Evolutionary conservation across 92 coral and sea anemone genomes (phyloP).

Genomic region (Epizoanthus illoricatus): DNA sequence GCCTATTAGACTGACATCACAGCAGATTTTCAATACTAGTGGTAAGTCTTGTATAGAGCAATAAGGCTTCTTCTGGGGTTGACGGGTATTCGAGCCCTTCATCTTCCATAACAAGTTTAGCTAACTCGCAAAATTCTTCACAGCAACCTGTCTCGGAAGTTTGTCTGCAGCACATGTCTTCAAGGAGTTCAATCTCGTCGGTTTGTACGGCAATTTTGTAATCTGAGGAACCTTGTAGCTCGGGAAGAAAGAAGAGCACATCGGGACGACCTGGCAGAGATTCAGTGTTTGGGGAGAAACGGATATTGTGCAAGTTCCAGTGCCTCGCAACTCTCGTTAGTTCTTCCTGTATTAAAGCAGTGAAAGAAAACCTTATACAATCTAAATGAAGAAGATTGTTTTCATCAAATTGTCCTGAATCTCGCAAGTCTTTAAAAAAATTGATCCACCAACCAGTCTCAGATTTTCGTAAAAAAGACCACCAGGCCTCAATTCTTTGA

Average conservation of each 20-base stretch:
- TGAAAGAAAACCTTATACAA: conserved; percentile 10
- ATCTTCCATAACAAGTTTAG: conserved; percentile 21
- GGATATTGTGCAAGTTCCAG: conserved; percentile 5
- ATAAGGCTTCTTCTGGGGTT: conserved; percentile 37
- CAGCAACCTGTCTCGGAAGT: conserved; percentile 8
- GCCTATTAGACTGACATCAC: too few species aligned
- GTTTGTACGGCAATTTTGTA: not conserved
- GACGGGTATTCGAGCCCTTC: conserved; percentile 29
- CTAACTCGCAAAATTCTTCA: conserved; percentile 20
- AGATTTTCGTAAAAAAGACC: not conserved
- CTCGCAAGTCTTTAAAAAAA: conserved; percentile 14
- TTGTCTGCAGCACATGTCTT: conserved; percentile 9
- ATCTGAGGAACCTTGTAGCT: conserved; percentile 5
- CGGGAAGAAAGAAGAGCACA: conserved; percentile 19
- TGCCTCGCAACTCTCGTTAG: not conserved
- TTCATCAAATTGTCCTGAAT: conserved; percentile 19
- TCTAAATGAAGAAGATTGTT: not conserved
- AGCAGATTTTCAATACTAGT: too few species aligned
- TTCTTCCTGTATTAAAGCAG: conserved; percentile 28
- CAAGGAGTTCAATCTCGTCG: not conserved
- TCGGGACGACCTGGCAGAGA: conserved; percentile 19
- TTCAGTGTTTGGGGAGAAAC: conserved; percentile 1
- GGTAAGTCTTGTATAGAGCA: conserved; percentile 22
- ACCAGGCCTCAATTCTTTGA: conserved; percentile 28
- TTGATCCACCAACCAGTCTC: conserved; percentile 33